phyloP scores from a whole-genome alignment of 1,140 invertebrate species.

The Rhizoglyphus robini region DNA sequence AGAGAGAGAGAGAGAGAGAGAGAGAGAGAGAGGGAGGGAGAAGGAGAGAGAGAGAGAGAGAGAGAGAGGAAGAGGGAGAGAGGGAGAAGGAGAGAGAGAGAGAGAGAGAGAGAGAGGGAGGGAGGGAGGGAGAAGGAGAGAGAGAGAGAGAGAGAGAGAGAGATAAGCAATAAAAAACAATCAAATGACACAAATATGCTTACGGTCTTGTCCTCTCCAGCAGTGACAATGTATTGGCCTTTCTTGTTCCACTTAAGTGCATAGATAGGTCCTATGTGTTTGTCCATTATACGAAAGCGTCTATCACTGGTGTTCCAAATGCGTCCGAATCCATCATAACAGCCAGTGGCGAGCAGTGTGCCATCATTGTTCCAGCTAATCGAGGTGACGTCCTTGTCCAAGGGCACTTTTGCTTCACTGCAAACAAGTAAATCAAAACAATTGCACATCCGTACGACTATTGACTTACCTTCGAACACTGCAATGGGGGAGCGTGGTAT shows the following conservation, averaged over 20 bases:
- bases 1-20: too few species aligned
- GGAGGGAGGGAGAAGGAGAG: too few species aligned
- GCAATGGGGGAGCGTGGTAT: slow-evolving; percentile 82
- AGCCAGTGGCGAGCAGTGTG: slow-evolving; percentile 83
- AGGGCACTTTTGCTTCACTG: slow-evolving; percentile 80
- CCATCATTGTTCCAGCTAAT: slow-evolving; percentile 99
- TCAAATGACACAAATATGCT: background rate
- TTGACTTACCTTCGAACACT: slow-evolving; percentile 78
- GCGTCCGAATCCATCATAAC: slow-evolving; percentile 93
- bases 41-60: too few species aligned
- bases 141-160: too few species aligned
- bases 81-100: too few species aligned
- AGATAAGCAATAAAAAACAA: slow-evolving; percentile 13
- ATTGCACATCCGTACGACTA: too few species aligned
- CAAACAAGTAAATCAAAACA: background rate
- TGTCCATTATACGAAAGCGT: slow-evolving; percentile 79
- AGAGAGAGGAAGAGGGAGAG: too few species aligned
- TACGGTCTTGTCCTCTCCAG: slow-evolving; percentile 57
- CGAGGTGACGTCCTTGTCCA: slow-evolving; percentile 97
- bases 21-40: too few species aligned
- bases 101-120: too few species aligned
- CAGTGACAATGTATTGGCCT: slow-evolving; percentile 94
- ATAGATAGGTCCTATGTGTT: slow-evolving; percentile 99
- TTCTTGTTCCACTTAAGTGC: slow-evolving; percentile 98
- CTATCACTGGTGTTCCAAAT: slow-evolving; percentile 91